Base-by-base conservation (phyloP, 2,888 invertebrate genomes). In the Automeris io region DNA sequence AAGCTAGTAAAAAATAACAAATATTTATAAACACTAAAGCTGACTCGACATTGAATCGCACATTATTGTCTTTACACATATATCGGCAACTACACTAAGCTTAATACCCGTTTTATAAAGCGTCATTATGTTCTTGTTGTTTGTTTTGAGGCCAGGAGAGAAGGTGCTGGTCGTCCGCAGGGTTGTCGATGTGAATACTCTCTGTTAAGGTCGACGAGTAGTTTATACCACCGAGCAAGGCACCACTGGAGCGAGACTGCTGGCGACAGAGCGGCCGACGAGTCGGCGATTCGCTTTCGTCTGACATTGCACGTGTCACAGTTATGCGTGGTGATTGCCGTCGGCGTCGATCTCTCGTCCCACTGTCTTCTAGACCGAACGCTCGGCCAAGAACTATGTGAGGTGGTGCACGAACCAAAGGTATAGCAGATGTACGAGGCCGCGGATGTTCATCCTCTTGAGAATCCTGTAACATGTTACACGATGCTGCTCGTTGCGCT, bases 221-320 rank as follows among this genome's bases (percentile, higher is more conserved):
- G 9, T 87, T 78, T 41, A 87, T 67, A 3, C 74, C 76, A 1
- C 73, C 75, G 41, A 71, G 70, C 42, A 70, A 89, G 70, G 78
- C 91, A 2, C 85, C 83, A 39, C 83, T 85, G 0, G 86, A 86
- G 2, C 86, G 78, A 11, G 86, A 86, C 41, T 86, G 86, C 51
- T 86, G 86, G 1, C 85, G 75, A 43, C 86, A 85, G 3, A 86
- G 65, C 11, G 83, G 81, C 0, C 83, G 76, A 7, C 82, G 73
- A 18, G 90, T 87, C 16, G 86, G 88, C 0, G 87, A 87, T 44
- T 91, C 92, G 55, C 91, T 91, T 58, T 93, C 92, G 57, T 92
- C 92, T 11, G 92, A 92, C 82, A 90, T 90, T 2, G 93, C 92
- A 34, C 92, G 79, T 1, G 93, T 93, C 47, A 93, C 92, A 5